Conservation (phyloP, 2,888 invertebrate species). For the Baronia brevicornis region DNA sequence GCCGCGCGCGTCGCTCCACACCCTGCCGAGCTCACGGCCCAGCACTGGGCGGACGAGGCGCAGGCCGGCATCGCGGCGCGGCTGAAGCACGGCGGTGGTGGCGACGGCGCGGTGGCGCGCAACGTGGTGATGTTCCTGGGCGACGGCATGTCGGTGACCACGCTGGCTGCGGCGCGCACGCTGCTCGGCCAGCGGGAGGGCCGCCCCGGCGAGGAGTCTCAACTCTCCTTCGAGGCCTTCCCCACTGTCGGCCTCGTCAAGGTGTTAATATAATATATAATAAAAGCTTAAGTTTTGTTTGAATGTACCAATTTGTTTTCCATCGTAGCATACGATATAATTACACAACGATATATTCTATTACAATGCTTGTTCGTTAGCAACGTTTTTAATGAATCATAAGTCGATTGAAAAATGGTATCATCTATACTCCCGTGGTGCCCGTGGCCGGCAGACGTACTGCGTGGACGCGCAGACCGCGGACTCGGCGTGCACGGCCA, state of each 20-base stretch:
- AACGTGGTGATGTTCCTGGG: conserved; percentile 84
- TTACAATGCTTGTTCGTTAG: too few species aligned
- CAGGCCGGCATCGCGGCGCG: conserved; percentile 49
- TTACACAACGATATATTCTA: too few species aligned
- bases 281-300: too few species aligned
- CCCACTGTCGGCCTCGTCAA: conserved; percentile 79
- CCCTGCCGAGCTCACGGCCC: conserved; percentile 25
- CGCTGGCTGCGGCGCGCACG: conserved; percentile 79
- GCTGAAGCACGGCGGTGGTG: conserved; percentile 33
- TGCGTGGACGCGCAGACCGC: conserved; percentile 78
- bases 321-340: too few species aligned
- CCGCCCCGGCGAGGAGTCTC: conserved; percentile 74
- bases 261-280: conserved; percentile 41
- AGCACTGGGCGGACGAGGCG: conserved; percentile 66
- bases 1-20: conserved; percentile 6
- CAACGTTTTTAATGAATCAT: too few species aligned
- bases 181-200: conserved; percentile 76
- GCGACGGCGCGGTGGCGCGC: conserved; percentile 26
- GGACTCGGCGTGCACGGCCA: conserved; percentile 83
- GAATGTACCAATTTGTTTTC: too few species aligned
- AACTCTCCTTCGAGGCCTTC: conserved; percentile 78
- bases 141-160: conserved; percentile 84
- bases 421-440: too few species aligned
- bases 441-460: conserved; percentile 60
- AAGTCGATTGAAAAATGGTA: too few species aligned